Evolutionary conservation across 1,140 invertebrate genomes (phyloP).

Genomic region (Bradynema listronoti): DNA sequence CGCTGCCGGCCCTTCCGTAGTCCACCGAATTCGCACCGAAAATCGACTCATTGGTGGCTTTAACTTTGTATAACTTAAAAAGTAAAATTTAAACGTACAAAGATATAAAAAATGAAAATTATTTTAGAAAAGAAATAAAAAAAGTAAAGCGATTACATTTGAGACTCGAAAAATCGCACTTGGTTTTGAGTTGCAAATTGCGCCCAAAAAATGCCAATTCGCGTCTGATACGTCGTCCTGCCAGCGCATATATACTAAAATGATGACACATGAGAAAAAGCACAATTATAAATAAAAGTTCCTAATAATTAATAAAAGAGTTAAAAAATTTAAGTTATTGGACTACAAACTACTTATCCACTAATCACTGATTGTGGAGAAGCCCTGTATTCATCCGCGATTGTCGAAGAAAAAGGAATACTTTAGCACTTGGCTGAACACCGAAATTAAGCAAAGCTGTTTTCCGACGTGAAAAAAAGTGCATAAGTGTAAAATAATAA

Average conservation of each 20-base stretch:
- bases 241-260: conserved; percentile 30
- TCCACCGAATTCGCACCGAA: background rate
- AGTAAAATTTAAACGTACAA: background rate
- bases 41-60: no score
- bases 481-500: no score
- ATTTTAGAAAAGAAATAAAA: no score
- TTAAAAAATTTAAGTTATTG: no score
- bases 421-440: conserved; percentile 7
- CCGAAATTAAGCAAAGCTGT: background rate
- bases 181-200: conserved; percentile 34
- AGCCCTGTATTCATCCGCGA: conserved; percentile 6
- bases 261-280: no score
- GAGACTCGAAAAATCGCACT: conserved; percentile 34
- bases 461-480: no score
- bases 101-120: background rate
- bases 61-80: background rate
- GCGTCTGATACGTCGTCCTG: background rate
- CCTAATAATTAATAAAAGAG: no score
- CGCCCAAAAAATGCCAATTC: conserved; percentile 29
- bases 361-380: background rate
- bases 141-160: no score
- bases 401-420: conserved; percentile 1
- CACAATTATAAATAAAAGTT: no score
- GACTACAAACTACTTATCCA: conserved; percentile 10
- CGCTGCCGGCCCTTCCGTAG: conserved; percentile 11